phyloP scores from a whole-genome alignment of 2,888 invertebrate genomes.

The Idaea aversata region DNA sequence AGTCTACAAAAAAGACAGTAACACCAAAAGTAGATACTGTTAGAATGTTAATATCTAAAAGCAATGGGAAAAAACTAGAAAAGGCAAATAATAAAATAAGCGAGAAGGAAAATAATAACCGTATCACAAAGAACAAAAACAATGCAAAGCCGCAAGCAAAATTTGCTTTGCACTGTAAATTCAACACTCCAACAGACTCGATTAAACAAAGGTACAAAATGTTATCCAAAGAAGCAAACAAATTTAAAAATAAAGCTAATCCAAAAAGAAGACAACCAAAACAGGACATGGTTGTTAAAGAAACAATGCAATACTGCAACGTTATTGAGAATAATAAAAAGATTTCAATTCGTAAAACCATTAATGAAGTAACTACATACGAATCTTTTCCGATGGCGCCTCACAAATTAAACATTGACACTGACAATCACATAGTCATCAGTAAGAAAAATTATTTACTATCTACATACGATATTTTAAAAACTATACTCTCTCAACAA shows the following conservation, averaged over 20 bases:
- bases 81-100: not conserved
- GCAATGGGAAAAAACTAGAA: not conserved
- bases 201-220: conserved; percentile 35
- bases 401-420: not conserved
- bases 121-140: conserved; percentile 8
- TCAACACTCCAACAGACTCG: conserved; percentile 32
- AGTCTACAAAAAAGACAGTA: not conserved
- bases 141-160: conserved; percentile 8
- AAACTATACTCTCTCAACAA: conserved; percentile 45
- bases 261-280: conserved; percentile 20
- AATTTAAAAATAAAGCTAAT: conserved; percentile 16
- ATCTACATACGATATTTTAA: conserved; percentile 56
- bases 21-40: not conserved
- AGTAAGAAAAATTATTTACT: conserved; percentile 29
- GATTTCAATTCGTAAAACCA: conserved; percentile 25
- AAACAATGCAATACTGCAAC: conserved; percentile 29
- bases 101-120: not conserved
- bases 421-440: not conserved
- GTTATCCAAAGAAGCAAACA: conserved; percentile 27
- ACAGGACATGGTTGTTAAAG: conserved; percentile 24
- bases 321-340: conserved; percentile 27
- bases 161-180: conserved; percentile 28
- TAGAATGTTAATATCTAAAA: not conserved
- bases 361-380: conserved; percentile 33
- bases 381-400: conserved; percentile 23